Conservation (phyloP, 2,888 invertebrate genomes). For the Parnassius mnemosyne region DNA sequence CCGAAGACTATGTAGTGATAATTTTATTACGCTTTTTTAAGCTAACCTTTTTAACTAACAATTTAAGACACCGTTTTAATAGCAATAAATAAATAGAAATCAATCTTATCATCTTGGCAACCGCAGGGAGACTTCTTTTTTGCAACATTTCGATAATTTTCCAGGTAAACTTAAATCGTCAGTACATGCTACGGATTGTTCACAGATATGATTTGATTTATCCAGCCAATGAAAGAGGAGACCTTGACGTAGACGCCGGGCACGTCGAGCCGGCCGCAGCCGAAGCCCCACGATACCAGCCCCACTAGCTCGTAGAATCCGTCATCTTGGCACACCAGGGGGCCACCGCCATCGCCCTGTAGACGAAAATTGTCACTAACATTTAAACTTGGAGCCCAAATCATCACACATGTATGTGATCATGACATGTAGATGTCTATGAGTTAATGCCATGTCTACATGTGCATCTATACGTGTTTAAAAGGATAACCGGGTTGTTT, state of each 20-base stretch:
- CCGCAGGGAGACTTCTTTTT: neutral
- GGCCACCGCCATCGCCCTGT: constrained; percentile 96
- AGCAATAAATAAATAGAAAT: too few relatives aligned
- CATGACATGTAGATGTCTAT: too few relatives aligned
- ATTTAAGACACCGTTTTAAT: neutral
- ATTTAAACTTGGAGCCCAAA: too few relatives aligned
- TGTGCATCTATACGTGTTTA: too few relatives aligned
- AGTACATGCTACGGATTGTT: constrained; percentile 87
- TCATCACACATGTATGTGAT: too few relatives aligned
- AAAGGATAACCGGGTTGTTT: neutral
- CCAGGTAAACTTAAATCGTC: neutral
- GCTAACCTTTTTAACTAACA: neutral
- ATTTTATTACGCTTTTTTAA: too few relatives aligned
- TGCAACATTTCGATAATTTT: constrained; percentile 1
- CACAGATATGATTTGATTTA: constrained; percentile 97
- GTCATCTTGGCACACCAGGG: constrained; percentile 94
- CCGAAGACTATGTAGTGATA: too few relatives aligned
- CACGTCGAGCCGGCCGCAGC: constrained; percentile 94
- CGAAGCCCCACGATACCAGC: constrained; percentile 96
- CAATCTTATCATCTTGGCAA: neutral
- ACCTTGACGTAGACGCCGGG: constrained; percentile 99
- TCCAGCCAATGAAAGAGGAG: constrained; percentile 97
- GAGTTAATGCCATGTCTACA: neutral
- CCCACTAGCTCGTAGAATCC: constrained; percentile 96
- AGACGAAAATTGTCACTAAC: neutral